Percentiles rank a stretch among this genome's conserved stretches.
Evolutionary conservation across 2,888 invertebrate species (phyloP).

Genomic region (Eupelmus urozonus): DNA sequence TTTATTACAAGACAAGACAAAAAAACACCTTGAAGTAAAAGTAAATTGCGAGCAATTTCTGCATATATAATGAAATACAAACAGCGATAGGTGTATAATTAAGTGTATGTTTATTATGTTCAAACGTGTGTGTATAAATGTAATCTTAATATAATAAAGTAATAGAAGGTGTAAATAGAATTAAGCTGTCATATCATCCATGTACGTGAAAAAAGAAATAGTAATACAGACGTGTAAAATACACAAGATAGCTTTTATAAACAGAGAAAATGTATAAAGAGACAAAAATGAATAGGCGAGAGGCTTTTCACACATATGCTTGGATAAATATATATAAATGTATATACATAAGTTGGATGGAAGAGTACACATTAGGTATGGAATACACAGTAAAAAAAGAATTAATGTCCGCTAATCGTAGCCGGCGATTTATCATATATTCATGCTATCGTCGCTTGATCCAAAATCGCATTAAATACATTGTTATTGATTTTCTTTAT

Average conservation of each 20-base stretch:
- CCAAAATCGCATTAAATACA: too few species aligned
- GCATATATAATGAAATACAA: slow-evolving; percentile 26
- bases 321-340: neutral
- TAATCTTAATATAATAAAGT: neutral
- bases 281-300: slow-evolving; percentile 13
- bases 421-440: neutral
- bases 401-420: neutral
- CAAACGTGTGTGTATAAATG: neutral
- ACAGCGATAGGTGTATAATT: neutral
- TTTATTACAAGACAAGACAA: slow-evolving; percentile 34
- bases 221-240: slow-evolving; percentile 32
- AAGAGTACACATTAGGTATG: neutral
- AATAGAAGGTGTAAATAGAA: slow-evolving; percentile 34
- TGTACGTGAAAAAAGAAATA: slow-evolving; percentile 25
- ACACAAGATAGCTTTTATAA: slow-evolving; percentile 15
- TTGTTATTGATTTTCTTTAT: too few species aligned
- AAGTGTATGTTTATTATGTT: neutral
- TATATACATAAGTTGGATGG: slow-evolving; percentile 19
- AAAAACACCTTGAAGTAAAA: slow-evolving; percentile 24
- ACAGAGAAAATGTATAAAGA: slow-evolving; percentile 6
- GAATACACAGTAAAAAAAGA: slow-evolving; percentile 37
- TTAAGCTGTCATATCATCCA: slow-evolving; percentile 39
- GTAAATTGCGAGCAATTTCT: slow-evolving; percentile 3
- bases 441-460: too few species aligned
- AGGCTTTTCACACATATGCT: neutral